Base-by-base conservation (phyloP, 2,113 vertebrate species). In the Hippocampus abdominalis region DNA sequence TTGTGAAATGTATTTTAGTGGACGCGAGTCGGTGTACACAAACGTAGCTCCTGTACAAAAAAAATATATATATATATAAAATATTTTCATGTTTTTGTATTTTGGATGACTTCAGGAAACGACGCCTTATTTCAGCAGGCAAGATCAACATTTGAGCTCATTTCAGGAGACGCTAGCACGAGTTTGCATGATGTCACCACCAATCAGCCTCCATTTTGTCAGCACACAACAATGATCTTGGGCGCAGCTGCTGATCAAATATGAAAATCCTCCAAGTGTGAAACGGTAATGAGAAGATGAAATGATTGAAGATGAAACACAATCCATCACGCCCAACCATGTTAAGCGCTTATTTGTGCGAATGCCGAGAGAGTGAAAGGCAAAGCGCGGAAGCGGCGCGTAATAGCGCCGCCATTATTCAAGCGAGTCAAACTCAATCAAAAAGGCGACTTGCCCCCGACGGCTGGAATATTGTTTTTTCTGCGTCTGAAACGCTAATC, bases 341-440 rank as follows among this genome's bases (percentile, higher is more conserved):
- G 57, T 60, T 60, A 60, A 60, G 15, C 27, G 57, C 32, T 60
- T 60, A 60, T 60, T 60, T 32, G 27, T 3, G 57, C 27, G 27
- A 29, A 29, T 59, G 57, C 57, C 32, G 57, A 59, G 57, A 13
- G 56, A 59, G 57, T 23, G 5, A 60, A 60, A 60, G 15, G 57
- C 27, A 7, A 18, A 59, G 56, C 56, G 13, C 54, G n/a, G n/a
- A 57, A 23, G 23, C 54, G 54, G 54, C 54, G 56, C 56, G 56
- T 29, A 29, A 59, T 59, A 29, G 56, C 25, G 56, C 0, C 25
- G 57, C 57, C 57, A 32, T 32, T 60, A 60, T 32, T 60, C 57
- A 60, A 60, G 27, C 57, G 27, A 60, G 57, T 60, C 57, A 60
- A 60, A 32, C 57, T 60, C 57, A 60, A 60, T 60, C 57, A 60